phyloP scores from a whole-genome alignment of 2,888 invertebrate species.

The Rhopalosiphum nymphaeae region DNA sequence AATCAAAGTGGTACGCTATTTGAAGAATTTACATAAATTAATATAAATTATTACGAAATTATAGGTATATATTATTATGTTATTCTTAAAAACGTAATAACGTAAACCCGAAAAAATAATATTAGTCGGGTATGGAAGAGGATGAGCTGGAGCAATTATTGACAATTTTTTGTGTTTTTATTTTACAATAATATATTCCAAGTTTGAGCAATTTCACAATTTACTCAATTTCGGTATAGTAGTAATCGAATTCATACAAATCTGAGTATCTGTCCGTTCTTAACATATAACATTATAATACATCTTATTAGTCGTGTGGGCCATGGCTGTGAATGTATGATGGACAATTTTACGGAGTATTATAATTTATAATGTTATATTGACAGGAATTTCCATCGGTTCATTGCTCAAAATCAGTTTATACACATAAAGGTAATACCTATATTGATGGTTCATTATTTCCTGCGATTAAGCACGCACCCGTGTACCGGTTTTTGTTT shows the following conservation, averaged over 20 bases:
- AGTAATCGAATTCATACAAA: not conserved
- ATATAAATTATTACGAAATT: too few relatives aligned
- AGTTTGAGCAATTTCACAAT: not conserved
- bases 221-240: not conserved
- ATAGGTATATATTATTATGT: too few relatives aligned
- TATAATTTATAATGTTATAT: not conserved
- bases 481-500: conserved; percentile 11
- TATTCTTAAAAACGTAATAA: too few relatives aligned
- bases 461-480: not conserved
- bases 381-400: not conserved
- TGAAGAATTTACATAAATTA: not conserved
- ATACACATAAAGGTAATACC: not conserved
- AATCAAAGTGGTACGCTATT: not conserved
- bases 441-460: not conserved
- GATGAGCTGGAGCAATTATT: not conserved
- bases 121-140: too few relatives aligned
- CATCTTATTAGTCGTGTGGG: not conserved
- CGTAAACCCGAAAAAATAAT: too few relatives aligned
- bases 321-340: not conserved
- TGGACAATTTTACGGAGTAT: not conserved
- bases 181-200: not conserved
- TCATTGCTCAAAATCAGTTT: not conserved
- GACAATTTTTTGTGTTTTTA: not conserved
- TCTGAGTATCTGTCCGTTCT: not conserved
- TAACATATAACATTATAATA: not conserved